Base-by-base conservation (phyloP, 2,888 invertebrate genomes). In the Netelia melanura region DNA sequence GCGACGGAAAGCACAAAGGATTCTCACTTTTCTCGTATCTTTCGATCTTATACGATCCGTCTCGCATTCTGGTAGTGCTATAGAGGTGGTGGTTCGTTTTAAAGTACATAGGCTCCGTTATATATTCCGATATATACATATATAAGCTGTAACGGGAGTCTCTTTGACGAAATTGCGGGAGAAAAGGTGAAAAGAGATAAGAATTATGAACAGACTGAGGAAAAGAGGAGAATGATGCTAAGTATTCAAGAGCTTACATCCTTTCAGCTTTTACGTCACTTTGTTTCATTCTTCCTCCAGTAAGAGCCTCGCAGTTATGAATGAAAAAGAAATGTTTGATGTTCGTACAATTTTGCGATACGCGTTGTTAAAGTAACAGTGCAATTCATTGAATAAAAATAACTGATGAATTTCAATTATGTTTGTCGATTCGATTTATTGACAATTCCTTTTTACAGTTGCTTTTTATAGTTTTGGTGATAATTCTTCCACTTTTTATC, bases 11-110 rank as follows among this genome's bases (percentile, higher is more conserved):
- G 64, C 71, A 79, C 81, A 74, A 74, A 81, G 81, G 62, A 62
- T 67, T 81, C 72, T 74, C 67, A 64, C 81, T 81, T 81, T 81
- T 25, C 81, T 81, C 70, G 56, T 56, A 76, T 70, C 56, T 64
- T 68, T 54, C 62, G 71, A 81, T 76, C 54, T 81, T 76, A 65
- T 76, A 76, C 56, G 43, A 65, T 64, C 54, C 54, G n/a, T 52
- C 17, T 48, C 14, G 43, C 58, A n/a, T 30, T 5, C 52, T 3
- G 11, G 71, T 11, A 71, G 8, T 25, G 30, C 6, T 14, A 25
- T 70, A 54, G 56, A 54, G 38, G 21, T 48, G 44, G 54, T 1
- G 11, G 8, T 56, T 38, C 43, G 23, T 56, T 71, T 74, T 70
- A 68, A 75, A 81, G 75, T 54, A 17, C 30, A 56, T 17, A 62